phyloP scores from a whole-genome alignment of 37 sponge, comb jelly and placozoan species.

The Geodia barretti region DNA sequence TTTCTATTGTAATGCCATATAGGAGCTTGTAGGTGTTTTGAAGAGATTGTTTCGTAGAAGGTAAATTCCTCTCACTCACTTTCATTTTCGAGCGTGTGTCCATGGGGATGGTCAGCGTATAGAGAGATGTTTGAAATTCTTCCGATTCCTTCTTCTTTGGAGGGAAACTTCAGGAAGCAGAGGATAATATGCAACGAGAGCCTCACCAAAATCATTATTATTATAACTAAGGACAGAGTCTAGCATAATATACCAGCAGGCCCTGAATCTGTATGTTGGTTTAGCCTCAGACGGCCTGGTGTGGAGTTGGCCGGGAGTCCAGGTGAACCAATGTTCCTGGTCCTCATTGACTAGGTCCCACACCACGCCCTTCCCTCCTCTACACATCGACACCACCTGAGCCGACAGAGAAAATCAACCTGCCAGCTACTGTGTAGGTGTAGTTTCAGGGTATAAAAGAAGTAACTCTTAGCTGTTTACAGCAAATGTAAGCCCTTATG shows the following conservation, averaged over 20 bases:
- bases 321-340: constrained; percentile 8
- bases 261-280: constrained; percentile 20
- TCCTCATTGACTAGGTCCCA: constrained; percentile 32
- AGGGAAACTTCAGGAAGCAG: constrained; percentile 24
- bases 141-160: constrained; percentile 6
- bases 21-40: no score
- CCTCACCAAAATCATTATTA: neutral
- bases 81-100: constrained; percentile 8
- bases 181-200: neutral
- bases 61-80: no score
- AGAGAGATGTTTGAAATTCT: neutral
- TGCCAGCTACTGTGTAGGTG: neutral
- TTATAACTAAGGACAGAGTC: neutral
- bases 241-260: constrained; percentile 26
- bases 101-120: constrained; percentile 35
- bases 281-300: neutral
- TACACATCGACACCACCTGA: constrained; percentile 9
- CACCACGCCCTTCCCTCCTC: constrained; percentile 17
- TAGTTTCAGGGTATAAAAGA: no score
- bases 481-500: no score
- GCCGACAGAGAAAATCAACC: neutral
- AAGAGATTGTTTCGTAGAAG: no score
- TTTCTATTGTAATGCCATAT: no score
- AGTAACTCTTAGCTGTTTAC: neutral
- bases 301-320: neutral